Conservation (phyloP, 30 jellyfish, hydroid and myxozoan species). For the Pelagia noctiluca region DNA sequence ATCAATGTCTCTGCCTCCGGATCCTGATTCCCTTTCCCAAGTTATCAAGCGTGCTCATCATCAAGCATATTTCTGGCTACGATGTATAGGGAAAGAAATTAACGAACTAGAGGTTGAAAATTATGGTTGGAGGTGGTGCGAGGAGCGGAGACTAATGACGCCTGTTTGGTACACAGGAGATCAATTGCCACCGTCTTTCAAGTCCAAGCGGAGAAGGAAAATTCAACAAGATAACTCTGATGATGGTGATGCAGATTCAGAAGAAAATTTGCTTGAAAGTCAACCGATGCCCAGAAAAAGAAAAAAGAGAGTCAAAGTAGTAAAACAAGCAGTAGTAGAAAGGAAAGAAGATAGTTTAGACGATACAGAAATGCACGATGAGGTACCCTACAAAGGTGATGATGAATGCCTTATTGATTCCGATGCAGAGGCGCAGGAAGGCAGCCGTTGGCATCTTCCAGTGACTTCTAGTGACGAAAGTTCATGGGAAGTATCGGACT, state of each 20-base stretch:
- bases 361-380: constrained; percentile 2
- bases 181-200: constrained; percentile 55
- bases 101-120: constrained; percentile 16
- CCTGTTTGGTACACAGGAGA: constrained; percentile 62
- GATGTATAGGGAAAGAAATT: constrained; percentile 12
- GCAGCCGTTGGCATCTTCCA: constrained; percentile 7
- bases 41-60: constrained; percentile 58
- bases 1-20: constrained; percentile 68
- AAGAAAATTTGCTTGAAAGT: background rate
- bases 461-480: constrained; percentile 6
- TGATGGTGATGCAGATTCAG: constrained; percentile 1
- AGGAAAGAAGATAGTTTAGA: background rate
- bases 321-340: background rate
- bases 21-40: constrained; percentile 59
- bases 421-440: background rate
- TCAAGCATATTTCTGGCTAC: constrained; percentile 50
- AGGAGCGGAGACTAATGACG: constrained; percentile 22
- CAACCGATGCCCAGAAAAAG: background rate
- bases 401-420: background rate
- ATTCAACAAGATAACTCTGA: background rate
- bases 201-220: constrained; percentile 5
- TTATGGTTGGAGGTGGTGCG: constrained; percentile 48
- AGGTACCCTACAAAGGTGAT: background rate
- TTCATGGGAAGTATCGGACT: background rate
- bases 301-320: background rate